Conservation (phyloP, 2,888 invertebrate species). For the Ariolimax columbianus region DNA sequence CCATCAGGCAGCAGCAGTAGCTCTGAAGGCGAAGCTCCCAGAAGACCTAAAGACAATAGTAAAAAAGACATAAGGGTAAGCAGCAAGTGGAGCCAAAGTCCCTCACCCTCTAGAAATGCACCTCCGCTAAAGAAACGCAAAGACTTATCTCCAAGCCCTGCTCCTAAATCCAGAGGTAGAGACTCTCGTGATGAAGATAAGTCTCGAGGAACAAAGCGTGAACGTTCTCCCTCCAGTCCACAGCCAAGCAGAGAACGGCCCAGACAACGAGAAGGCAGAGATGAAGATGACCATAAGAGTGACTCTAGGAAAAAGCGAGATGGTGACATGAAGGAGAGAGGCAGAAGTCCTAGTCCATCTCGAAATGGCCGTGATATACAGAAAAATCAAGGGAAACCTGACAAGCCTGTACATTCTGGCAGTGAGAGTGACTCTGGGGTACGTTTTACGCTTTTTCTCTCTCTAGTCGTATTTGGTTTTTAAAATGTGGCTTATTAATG, state of each 20-base stretch:
- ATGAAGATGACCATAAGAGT: constrained; percentile 47
- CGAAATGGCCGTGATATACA: constrained; percentile 40
- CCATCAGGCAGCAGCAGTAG: constrained; percentile 46
- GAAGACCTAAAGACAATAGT: constrained; percentile 21
- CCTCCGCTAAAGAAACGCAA: constrained; percentile 40
- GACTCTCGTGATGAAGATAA: constrained; percentile 28
- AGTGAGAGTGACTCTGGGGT: constrained; percentile 63
- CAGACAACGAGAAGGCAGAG: constrained; percentile 33
- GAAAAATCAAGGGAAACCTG: constrained; percentile 37
- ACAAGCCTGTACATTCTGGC: constrained; percentile 54
- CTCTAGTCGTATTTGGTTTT: too few relatives aligned
- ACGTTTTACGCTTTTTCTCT: constrained; percentile 9
- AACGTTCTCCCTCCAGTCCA: constrained; percentile 12
- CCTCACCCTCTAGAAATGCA: constrained; percentile 35
- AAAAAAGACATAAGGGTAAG: constrained; percentile 8
- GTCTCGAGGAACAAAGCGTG: constrained; percentile 8
- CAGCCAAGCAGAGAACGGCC: constrained; percentile 7
- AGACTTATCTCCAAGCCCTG: constrained; percentile 50
- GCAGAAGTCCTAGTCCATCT: constrained; percentile 26
- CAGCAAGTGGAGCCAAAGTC: constrained; percentile 41
- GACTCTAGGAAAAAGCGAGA: constrained; percentile 35
- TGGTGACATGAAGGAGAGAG: constrained; percentile 34
- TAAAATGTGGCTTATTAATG: too few relatives aligned
- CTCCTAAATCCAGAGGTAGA: constrained; percentile 24
- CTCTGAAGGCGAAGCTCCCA: constrained; percentile 42